These are phyloP conservation scores for Pygocentrus nattereri DNA, from an alignment of 2,797 vertebrate genomes.

Conservation along the genomic window DNA sequence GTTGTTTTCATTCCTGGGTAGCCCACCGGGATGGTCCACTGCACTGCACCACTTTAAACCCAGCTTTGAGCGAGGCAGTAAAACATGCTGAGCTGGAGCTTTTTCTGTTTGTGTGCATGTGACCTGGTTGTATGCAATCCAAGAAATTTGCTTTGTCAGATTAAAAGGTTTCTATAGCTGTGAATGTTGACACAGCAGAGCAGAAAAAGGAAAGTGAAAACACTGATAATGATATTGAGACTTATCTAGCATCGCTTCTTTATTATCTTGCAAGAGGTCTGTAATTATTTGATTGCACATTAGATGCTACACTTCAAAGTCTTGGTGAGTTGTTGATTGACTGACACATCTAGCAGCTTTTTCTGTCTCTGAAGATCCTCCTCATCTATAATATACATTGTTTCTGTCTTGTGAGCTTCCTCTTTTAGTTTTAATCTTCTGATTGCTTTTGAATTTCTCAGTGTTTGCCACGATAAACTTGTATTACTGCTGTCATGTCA, in stretches of 20 bases:
- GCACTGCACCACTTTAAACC: slow-evolving; percentile 49
- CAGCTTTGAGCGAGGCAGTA: slow-evolving; percentile 6
- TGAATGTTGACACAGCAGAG: slow-evolving; percentile 9
- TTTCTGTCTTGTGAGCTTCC: neutral
- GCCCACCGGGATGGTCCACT: slow-evolving; percentile 19
- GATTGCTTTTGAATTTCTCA: neutral
- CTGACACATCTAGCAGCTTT: slow-evolving; percentile 26
- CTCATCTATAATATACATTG: neutral
- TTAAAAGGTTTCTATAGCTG: neutral
- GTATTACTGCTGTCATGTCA: too few relatives aligned
- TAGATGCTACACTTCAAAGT: too few relatives aligned
- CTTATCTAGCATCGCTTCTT: neutral
- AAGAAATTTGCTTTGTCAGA: neutral
- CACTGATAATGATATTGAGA: neutral
- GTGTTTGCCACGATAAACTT: too few relatives aligned
- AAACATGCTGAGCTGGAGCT: slow-evolving; percentile 48
- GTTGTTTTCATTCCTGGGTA: slow-evolving; percentile 26
- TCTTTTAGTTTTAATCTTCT: neutral
- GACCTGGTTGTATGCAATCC: neutral
- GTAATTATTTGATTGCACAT: neutral
- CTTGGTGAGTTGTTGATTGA: neutral
- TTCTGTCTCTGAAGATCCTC: slow-evolving; percentile 49
- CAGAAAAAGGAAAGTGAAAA: neutral
- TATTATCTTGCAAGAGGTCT: neutral
- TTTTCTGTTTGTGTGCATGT: slow-evolving; percentile 23